Evolutionary conservation across 2,113 vertebrate species (phyloP), one percentile per base, ranked within the genome.

Genomic region (Pseudorectes ferrugineus): DNA sequence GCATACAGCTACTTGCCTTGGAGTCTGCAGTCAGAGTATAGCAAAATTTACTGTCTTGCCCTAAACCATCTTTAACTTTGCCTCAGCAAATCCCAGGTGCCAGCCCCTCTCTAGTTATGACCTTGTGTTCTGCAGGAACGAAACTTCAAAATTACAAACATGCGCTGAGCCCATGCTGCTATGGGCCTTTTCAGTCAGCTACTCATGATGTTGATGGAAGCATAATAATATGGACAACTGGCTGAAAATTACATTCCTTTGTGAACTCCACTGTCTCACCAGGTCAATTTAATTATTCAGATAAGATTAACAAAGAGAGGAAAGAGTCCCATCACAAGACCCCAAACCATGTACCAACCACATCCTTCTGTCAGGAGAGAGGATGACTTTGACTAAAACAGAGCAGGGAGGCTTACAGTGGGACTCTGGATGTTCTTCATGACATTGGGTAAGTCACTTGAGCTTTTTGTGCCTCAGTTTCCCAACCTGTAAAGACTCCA

Each of bases 261-360:
- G 43, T 88, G 85, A 89, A 66, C 81, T 89, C 33, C 35, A 62
- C 20, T 88, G 51, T 59, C 75, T 93, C 55, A 51, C 14, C 14
- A 92, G 92, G 94, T 93, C 93, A 96, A 92, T 92, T 96, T 90
- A 95, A 96, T 94, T 95, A 94, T 49, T 92, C 59, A 67, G 71
- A 88, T 49, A 91, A 93, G 58, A 95, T 83, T 93, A 95, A n/a
- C 31, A 76, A 59, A 72, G 70, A 70, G 16, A 92, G 38, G 54
- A 36, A 74, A 62, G 61, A 62, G 19, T 72, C 73, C 25, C 28
- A 49, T 28, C 0, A 1, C 46, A 58, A 76, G 26, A 87, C n/a
- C 14, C 28, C 36, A 89, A 89, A 71, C 45, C 28, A 48, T 10
- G 48, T 11, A 58, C 52, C 10, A 54, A 49, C 42, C 10, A 65